phyloP scores from a whole-genome alignment of 1,140 invertebrate genomes.

The Psilanteris sp. region DNA sequence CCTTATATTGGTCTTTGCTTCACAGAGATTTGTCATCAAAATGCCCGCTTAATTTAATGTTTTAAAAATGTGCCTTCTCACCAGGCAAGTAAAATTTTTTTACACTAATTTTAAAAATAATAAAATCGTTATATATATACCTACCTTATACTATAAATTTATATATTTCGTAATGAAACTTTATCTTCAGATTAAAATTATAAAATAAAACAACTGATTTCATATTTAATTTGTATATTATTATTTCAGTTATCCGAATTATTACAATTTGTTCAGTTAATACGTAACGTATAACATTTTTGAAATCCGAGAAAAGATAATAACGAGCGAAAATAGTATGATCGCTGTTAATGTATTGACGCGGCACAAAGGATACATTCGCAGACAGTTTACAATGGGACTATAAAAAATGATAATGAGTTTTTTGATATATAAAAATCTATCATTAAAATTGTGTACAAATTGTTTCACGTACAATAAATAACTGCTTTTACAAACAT shows the following conservation, averaged over 20 bases:
- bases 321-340: slow-evolving; percentile 28
- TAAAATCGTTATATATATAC: no score
- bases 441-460: slow-evolving; percentile 50
- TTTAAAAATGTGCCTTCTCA: no score
- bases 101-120: no score
- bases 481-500: slow-evolving; percentile 58
- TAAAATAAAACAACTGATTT: slow-evolving; percentile 10
- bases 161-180: no score
- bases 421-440: slow-evolving; percentile 58
- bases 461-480: slow-evolving; percentile 55
- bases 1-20: no score
- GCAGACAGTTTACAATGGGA: slow-evolving; percentile 48
- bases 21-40: no score
- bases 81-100: no score
- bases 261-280: slow-evolving; percentile 55
- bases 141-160: no score
- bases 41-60: no score
- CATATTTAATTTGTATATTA: slow-evolving; percentile 57
- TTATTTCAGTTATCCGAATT: slow-evolving; percentile 54
- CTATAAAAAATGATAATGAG: slow-evolving; percentile 55
- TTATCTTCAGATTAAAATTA: no score
- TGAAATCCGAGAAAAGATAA: slow-evolving; percentile 36
- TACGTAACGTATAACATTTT: slow-evolving; percentile 48
- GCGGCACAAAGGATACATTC: slow-evolving; percentile 37
- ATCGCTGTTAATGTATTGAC: background rate